phyloP scores from a whole-genome alignment of 2,888 invertebrate genomes.

The Xestia rhomboidea region DNA sequence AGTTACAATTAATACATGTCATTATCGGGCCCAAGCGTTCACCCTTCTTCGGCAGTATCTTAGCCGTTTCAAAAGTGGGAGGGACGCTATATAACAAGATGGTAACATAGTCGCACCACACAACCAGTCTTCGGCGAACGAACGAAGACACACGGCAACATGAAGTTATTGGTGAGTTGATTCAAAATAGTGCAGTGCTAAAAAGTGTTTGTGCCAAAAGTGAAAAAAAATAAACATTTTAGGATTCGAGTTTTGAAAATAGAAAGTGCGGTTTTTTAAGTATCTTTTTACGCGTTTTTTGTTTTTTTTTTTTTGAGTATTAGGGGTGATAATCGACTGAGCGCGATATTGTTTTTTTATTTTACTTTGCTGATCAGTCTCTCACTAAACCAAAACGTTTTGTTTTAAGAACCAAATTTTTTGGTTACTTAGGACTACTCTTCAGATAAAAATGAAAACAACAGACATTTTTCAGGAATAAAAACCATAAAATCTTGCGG shows the following conservation, averaged over 20 bases:
- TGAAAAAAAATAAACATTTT: constrained; percentile 54
- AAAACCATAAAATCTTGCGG: constrained; percentile 30
- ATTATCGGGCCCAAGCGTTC: constrained; percentile 77
- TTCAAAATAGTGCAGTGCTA: constrained; percentile 68
- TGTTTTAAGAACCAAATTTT: background rate
- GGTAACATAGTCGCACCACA: constrained; percentile 76
- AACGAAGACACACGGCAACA: constrained; percentile 88
- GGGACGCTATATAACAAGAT: constrained; percentile 86
- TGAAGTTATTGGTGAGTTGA: constrained; percentile 89
- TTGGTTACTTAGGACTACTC: background rate
- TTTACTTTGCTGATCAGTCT: background rate
- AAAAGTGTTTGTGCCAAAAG: constrained; percentile 68
- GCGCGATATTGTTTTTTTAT: background rate
- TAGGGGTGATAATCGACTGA: constrained; percentile 27
- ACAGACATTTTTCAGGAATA: background rate
- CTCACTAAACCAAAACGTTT: background rate
- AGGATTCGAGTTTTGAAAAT: constrained; percentile 57
- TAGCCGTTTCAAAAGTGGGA: constrained; percentile 80
- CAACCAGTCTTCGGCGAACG: constrained; percentile 89
- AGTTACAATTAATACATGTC: constrained; percentile 83
- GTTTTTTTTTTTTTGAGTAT: constrained; percentile 13
- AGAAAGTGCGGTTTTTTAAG: constrained; percentile 57
- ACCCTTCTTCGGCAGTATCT: constrained; percentile 74
- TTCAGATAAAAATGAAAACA: background rate
- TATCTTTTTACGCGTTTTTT: constrained; percentile 15